phyloP scores from a whole-genome alignment of 2,113 vertebrate species.

The Pontoporia blainvillei region DNA sequence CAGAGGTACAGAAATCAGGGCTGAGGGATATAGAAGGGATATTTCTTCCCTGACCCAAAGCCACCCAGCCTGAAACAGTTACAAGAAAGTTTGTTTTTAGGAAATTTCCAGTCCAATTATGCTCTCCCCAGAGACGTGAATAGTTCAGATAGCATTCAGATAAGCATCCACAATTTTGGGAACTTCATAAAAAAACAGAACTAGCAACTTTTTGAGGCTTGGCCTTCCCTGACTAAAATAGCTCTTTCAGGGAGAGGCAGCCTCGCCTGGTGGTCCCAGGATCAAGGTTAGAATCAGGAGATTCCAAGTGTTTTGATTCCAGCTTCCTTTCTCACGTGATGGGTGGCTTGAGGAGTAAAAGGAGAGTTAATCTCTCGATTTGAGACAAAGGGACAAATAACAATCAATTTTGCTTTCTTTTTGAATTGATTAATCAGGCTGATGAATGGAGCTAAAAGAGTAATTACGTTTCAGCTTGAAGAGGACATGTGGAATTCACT shows the following conservation, averaged over 20 bases:
- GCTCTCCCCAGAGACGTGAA: constrained; percentile 41
- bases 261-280: constrained; percentile 53
- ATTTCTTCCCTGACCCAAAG: not conserved
- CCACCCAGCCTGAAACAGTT: constrained; percentile 61
- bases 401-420: not conserved
- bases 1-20: not conserved
- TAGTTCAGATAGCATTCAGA: constrained; percentile 67
- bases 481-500: not conserved
- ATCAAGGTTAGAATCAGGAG: not conserved
- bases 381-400: not conserved
- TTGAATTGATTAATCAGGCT: not conserved
- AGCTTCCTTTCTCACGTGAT: constrained; percentile 50
- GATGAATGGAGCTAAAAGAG: not conserved
- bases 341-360: constrained; percentile 57
- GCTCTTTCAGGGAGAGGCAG: constrained; percentile 39
- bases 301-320: not conserved
- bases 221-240: constrained; percentile 46
- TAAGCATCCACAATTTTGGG: constrained; percentile 60
- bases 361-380: not conserved
- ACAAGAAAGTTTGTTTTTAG: constrained; percentile 69
- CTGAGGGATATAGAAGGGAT: not conserved
- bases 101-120: constrained; percentile 71
- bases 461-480: not conserved
- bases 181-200: constrained; percentile 49
- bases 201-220: constrained; percentile 34